phyloP scores from a whole-genome alignment of 1,140 invertebrate genomes.

The Apis cerana region DNA sequence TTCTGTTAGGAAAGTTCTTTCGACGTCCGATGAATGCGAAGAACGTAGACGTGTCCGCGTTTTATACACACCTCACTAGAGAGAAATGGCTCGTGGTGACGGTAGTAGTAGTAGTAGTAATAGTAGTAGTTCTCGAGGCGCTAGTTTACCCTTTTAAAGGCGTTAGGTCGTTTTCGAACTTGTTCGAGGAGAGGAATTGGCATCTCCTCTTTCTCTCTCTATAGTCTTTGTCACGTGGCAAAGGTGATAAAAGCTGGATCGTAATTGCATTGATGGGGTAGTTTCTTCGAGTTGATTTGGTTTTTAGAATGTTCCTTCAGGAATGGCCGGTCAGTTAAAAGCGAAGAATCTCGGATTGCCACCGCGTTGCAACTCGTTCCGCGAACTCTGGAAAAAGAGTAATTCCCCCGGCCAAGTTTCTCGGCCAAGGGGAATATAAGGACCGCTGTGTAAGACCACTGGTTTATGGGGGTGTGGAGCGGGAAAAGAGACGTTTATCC shows the following conservation, averaged over 20 bases:
- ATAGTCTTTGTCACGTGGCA: neutral
- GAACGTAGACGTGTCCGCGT: too few species aligned
- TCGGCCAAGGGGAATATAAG: too few species aligned
- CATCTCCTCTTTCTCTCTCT: too few species aligned
- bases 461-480: neutral
- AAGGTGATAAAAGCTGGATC: too few species aligned
- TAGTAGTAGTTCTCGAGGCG: too few species aligned
- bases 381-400: neutral
- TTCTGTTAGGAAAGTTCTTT: too few species aligned
- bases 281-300: neutral
- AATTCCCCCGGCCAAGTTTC: neutral
- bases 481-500: constrained; percentile 13
- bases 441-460: neutral
- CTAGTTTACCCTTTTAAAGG: too few species aligned
- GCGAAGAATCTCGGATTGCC: neutral
- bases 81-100: too few species aligned
- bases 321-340: neutral
- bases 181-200: neutral
- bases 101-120: too few species aligned
- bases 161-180: too few species aligned
- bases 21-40: too few species aligned
- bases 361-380: neutral
- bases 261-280: neutral
- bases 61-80: too few species aligned
- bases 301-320: neutral